These are phyloP conservation scores for Myotis lucifugus DNA, from an alignment of 2,113 vertebrate genomes.

Conservation along the genomic window DNA sequence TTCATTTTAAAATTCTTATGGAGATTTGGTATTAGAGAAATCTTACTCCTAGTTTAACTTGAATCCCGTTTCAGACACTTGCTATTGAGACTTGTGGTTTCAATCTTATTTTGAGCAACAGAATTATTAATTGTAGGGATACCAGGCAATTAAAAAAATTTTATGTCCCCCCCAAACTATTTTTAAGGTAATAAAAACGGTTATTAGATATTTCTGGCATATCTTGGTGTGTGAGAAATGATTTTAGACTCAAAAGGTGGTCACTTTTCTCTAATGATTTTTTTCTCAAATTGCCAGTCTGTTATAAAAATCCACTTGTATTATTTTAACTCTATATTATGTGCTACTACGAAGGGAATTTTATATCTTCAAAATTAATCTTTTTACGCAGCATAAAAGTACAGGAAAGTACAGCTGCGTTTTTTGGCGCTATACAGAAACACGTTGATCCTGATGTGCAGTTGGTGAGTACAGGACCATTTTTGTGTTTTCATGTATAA, in stretches of 20 bases:
- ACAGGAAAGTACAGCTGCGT: neutral
- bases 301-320: neutral
- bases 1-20: neutral
- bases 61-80: neutral
- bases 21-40: neutral
- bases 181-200: slow-evolving; percentile 15
- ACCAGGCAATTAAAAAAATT: neutral
- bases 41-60: neutral
- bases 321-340: neutral
- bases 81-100: slow-evolving; percentile 4
- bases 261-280: slow-evolving; percentile 24
- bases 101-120: neutral
- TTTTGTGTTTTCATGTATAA: neutral
- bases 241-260: neutral
- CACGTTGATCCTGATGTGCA: slow-evolving; percentile 41
- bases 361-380: neutral
- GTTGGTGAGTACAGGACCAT: slow-evolving; percentile 66
- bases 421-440: slow-evolving; percentile 75
- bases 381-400: slow-evolving; percentile 70
- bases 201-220: neutral
- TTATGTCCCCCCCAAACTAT: neutral
- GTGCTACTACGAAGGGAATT: neutral
- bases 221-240: neutral
- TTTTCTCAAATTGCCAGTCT: neutral
- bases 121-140: neutral